Percentiles rank a stretch among this genome's conserved stretches.
These are phyloP conservation scores for Delphinapterus leucas DNA, from an alignment of 2,113 vertebrate species.

Conservation along the genomic window DNA sequence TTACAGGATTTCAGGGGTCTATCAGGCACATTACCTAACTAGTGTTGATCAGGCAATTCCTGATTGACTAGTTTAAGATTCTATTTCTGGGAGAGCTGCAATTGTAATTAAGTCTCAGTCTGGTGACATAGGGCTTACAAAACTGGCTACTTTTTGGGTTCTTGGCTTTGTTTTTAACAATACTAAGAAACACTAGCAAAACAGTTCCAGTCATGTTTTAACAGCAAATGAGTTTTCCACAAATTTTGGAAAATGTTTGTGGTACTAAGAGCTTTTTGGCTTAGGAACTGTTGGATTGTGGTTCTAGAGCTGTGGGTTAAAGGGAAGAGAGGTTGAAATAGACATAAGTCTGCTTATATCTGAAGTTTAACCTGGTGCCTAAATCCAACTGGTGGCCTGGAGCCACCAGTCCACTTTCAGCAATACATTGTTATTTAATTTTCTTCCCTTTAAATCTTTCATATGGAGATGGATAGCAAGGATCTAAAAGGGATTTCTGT, in stretches of 20 bases:
- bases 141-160: not conserved
- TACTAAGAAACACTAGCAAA: not conserved
- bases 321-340: not conserved
- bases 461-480: not conserved
- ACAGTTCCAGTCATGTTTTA: not conserved
- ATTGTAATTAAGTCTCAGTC: not conserved
- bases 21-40: not conserved
- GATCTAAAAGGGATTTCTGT: not conserved
- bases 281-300: not conserved
- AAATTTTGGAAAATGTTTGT: not conserved
- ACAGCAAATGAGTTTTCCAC: not conserved
- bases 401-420: not conserved
- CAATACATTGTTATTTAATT: not conserved
- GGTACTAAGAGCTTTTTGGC: not conserved
- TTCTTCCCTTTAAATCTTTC: not conserved
- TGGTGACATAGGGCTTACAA: not conserved
- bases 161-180: not conserved
- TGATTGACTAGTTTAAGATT: not conserved
- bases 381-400: not conserved
- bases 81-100: not conserved
- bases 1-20: not conserved
- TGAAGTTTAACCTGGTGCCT: not conserved
- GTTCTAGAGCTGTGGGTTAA: accelerated
- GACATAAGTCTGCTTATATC: not conserved
- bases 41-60: not conserved